Evolutionary conservation across 1,140 invertebrate genomes (phyloP), one percentile per base, ranked within the genome.

Genomic region (Dinothrombium tinctorium): DNA sequence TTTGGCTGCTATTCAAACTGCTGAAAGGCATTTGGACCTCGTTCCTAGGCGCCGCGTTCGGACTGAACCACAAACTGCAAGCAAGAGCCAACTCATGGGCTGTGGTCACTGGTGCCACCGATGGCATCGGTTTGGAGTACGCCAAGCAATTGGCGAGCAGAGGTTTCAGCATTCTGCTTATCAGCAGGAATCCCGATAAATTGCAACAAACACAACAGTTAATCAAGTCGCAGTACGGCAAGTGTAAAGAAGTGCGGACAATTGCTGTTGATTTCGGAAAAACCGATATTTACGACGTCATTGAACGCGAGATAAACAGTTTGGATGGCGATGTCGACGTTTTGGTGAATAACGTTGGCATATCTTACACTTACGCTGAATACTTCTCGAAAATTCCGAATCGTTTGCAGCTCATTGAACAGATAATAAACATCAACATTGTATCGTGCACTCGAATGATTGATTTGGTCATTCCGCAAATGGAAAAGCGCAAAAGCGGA

Each of bases 121-220:
- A 89, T 61, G 84, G 83, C 19, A 87, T 90, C 56, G 84, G 83
- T 14, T 79, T 76, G 61, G 74, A 80, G 43, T 90, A 87, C 59
- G 79, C 81, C 19, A 60, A 68, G 47, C 76, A 87, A 59, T 61
- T 90, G 46, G 82, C 80, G 3, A 65, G 62, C 20, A 67, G 70
- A 50, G 74, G 76, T 1, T 56, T 89, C 35, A 86, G 82, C 58
- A 59, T 90, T 26, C 69, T 89, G 36, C 65, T 92, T 20, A 75
- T 92, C 38, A 86, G 81, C 52, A 64, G 80, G 52, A 78, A 66
- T 47, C 59, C 69, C 45, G 69, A 74, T n/a, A 83, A 78, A 54
- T 60, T 89, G 11, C 64, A 69, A 28, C 65, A 62, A 28, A 69
- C 73, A 6, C 73, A 73, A 38, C 58, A 65, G 20, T 74, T 84